A percentile compares a stretch with the other conserved stretches of the same genome.
phyloP scores from a whole-genome alignment of 2,113 vertebrate species.

The Dicerorhinus sumatrensis region DNA sequence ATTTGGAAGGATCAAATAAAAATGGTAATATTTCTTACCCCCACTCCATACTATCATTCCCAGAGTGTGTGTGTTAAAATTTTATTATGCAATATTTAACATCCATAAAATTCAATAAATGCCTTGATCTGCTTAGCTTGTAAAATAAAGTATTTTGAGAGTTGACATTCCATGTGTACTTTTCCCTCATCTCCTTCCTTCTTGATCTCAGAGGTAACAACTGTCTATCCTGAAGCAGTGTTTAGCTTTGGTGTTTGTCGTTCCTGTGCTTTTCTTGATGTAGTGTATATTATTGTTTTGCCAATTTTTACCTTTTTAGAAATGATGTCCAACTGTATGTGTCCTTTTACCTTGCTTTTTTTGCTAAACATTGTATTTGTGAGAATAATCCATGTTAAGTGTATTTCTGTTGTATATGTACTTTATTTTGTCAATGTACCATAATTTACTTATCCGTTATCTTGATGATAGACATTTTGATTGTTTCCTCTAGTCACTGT shows the following conservation, averaged over 20 bases:
- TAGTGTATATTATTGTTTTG: not conserved
- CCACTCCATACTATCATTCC: not conserved
- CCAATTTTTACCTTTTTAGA: conserved; percentile 23
- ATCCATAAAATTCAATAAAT: not conserved
- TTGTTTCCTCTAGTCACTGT: not conserved
- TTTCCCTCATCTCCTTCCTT: not conserved
- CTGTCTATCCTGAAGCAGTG: not conserved
- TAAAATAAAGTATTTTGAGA: conserved; percentile 27
- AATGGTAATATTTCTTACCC: not conserved
- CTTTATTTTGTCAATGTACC: not conserved
- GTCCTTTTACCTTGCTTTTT: conserved; percentile 15
- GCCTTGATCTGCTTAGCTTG: not conserved
- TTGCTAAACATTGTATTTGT: conserved; percentile 43
- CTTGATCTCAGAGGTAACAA: not conserved
- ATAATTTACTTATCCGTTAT: not conserved
- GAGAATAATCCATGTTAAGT: not conserved
- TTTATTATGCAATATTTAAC: conserved; percentile 23
- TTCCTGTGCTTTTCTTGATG: not conserved
- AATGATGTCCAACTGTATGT: not conserved
- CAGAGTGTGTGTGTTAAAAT: not conserved
- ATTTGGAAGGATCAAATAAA: conserved; percentile 36
- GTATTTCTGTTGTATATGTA: not conserved
- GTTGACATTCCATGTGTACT: not conserved
- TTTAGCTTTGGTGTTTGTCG: not conserved
- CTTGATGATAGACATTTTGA: conserved; percentile 12